Conservation (phyloP, 2,888 invertebrate genomes). For the Drosophila testacea region DNA sequence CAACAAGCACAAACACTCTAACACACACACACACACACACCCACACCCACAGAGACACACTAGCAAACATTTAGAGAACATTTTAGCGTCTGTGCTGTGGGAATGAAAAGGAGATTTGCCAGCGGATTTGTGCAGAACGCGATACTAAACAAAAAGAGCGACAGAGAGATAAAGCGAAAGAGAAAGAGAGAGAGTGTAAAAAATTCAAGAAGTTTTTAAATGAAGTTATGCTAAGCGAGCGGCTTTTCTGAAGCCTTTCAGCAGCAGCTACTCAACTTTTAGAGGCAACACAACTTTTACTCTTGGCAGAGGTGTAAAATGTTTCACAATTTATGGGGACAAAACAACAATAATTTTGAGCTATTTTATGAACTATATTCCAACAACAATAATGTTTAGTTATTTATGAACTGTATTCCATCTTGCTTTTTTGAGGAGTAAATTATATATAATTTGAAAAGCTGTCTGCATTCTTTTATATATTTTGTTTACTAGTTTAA, state of each 20-base stretch:
- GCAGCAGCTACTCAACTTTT: slow-evolving; percentile 16
- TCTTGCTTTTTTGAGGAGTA: too few species aligned
- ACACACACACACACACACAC: slow-evolving; percentile 23
- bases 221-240: slow-evolving; percentile 40
- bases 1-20: slow-evolving; percentile 37
- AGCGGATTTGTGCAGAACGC: slow-evolving; percentile 38
- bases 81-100: slow-evolving; percentile 46
- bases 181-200: background rate
- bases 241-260: slow-evolving; percentile 38
- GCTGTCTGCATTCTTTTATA: background rate
- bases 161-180: background rate
- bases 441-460: background rate
- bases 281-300: slow-evolving; percentile 8
- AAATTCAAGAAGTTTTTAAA: slow-evolving; percentile 21
- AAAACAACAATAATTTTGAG: background rate
- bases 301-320: slow-evolving; percentile 24
- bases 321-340: background rate
- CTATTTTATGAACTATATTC: background rate
- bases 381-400: background rate
- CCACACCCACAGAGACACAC: slow-evolving; percentile 21
- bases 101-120: slow-evolving; percentile 43
- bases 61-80: slow-evolving; percentile 34
- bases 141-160: slow-evolving; percentile 16
- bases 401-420: background rate
- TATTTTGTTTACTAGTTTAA: too few species aligned